Evolutionary conservation across 2,113 vertebrate genomes (phyloP).

Genomic region (Grus americana): DNA sequence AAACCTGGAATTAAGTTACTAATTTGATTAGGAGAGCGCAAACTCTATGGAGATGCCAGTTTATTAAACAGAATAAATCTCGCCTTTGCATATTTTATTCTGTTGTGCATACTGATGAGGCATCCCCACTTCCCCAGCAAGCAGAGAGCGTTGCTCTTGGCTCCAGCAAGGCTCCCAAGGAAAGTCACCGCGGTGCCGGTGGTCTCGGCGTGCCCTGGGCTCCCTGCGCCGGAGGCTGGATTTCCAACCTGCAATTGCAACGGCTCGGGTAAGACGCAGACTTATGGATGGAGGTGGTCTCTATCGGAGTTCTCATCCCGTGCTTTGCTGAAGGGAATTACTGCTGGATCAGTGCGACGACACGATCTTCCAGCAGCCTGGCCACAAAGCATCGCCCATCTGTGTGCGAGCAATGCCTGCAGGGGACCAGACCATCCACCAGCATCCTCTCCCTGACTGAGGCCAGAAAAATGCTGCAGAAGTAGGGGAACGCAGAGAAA

Average conservation of each 20-base stretch:
- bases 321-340: background rate
- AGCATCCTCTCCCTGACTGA: background rate
- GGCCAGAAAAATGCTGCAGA: background rate
- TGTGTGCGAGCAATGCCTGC: rapidly evolving
- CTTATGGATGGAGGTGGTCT: background rate
- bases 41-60: background rate
- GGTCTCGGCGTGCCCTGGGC: background rate
- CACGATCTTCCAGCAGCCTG: background rate
- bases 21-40: background rate
- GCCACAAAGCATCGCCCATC: background rate
- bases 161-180: background rate
- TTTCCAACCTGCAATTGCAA: background rate
- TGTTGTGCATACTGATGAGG: constrained; percentile 1
- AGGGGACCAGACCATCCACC: background rate
- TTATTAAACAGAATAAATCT: constrained; percentile 56
- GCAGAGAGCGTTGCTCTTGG: background rate
- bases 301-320: background rate
- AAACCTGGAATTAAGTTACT: background rate
- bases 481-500: background rate
- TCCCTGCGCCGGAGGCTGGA: background rate
- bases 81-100: background rate
- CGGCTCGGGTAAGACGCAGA: background rate
- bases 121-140: background rate
- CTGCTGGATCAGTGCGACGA: background rate
- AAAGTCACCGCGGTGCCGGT: rapidly evolving